A percentile compares a stretch with the other conserved stretches of the same genome.
phyloP scores from a whole-genome alignment of 2,888 invertebrate species.

The Mechanitis messenoides region DNA sequence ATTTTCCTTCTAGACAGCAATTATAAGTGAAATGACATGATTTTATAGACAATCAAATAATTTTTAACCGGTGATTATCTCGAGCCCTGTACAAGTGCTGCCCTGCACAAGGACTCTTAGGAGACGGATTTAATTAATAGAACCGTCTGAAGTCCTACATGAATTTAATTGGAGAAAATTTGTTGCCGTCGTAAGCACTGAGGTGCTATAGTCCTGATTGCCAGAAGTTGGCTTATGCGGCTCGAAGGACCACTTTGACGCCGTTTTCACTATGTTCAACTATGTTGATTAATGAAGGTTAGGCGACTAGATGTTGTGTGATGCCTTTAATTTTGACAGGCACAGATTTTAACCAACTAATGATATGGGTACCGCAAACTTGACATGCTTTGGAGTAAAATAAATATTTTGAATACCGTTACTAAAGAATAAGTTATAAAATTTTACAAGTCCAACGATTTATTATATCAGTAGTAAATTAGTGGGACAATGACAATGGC shows the following conservation, averaged over 20 bases:
- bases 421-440: too few relatives aligned
- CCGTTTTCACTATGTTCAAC: neutral
- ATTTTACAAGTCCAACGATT: too few relatives aligned
- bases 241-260: conserved; percentile 11
- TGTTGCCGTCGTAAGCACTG: conserved; percentile 33
- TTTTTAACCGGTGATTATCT: conserved; percentile 64
- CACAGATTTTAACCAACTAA: neutral
- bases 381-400: too few relatives aligned
- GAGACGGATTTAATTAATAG: conserved; percentile 61
- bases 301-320: neutral
- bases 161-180: conserved; percentile 50
- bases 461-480: too few relatives aligned
- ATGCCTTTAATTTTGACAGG: neutral
- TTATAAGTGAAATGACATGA: conserved; percentile 49
- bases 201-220: conserved; percentile 26
- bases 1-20: conserved; percentile 33
- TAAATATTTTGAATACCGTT: too few relatives aligned
- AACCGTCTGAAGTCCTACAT: conserved; percentile 41
- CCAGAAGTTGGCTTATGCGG: conserved; percentile 15
- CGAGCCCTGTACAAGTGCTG: conserved; percentile 45
- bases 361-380: neutral
- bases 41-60: conserved; percentile 62
- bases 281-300: conserved; percentile 3
- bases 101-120: conserved; percentile 39
- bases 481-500: too few relatives aligned